Base-by-base conservation (phyloP, 2,888 invertebrate genomes). In the Caenorhabditis plicata region DNA sequence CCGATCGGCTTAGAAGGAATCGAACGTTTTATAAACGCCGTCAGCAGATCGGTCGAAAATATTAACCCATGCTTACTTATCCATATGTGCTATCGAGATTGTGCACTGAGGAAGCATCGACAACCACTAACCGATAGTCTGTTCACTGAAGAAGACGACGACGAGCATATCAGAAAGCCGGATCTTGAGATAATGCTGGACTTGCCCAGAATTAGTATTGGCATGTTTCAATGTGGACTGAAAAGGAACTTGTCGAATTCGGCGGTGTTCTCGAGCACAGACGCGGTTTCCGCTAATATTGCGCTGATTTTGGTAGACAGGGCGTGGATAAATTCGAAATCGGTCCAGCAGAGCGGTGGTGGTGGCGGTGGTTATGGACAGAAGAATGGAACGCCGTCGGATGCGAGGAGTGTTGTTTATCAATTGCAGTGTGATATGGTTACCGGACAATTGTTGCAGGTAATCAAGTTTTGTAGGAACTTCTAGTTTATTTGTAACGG, bases 81-180 rank as follows among this genome's bases (percentile, higher is more conserved):
- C 11, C 75, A 78, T 41, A 50, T 51, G 25, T 56, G 68, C 20
- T 77, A 79, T 50, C n/a, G 57, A 7, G 51, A 56, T 20, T 78
- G 78, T 54, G 56, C 68, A 4, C 25, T 70, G 38, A 46, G 42
- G 22, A 60, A 56, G 11, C 78, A 78, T 52, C 41, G 58, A 5
- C 78, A 78, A 50, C 78, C 78, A 13, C 49, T 78, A 31, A 75
- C 68, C 0, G 65, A 65, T 19, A 58, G 45, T 32, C 49, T 74
- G 3, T 64, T 65, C 31, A 25, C 33, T 27, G 49, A 69, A 23
- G 52, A 42, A 9, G 46, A 46, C 1, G 40, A 47, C 27, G 41
- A 45, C 40, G 4, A 22, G 20, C n/a, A 36, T 15, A 13, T 15
- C 1, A 45, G 31, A 9, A 31, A 35, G 22, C 47, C 61, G 4